These are phyloP conservation scores for Ichneumoninae sp. DNA, from an alignment of 2,888 invertebrate species.

Conservation along the genomic window DNA sequence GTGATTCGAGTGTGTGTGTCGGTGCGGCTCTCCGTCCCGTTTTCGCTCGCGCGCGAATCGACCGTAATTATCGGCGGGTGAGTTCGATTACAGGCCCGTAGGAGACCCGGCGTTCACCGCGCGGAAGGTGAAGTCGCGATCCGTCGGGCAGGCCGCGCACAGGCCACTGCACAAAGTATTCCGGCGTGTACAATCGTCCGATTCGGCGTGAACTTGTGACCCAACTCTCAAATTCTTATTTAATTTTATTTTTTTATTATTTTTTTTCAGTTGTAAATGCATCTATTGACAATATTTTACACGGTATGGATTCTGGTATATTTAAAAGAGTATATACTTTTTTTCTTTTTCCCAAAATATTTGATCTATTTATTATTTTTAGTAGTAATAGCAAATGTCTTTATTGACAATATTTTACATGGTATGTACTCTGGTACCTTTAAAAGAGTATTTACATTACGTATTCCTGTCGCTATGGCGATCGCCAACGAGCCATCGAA, in stretches of 20 bases:
- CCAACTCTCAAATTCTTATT: background rate
- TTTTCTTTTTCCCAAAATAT: no score
- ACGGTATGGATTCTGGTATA: no score
- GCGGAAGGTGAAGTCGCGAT: conserved; percentile 33
- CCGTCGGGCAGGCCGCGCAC: conserved; percentile 17
- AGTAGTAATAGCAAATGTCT: background rate
- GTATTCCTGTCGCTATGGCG: background rate
- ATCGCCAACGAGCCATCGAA: no score
- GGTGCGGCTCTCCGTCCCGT: conserved; percentile 52
- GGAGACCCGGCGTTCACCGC: conserved; percentile 34
- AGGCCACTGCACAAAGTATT: background rate
- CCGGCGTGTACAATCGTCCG: background rate
- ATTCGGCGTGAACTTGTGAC: background rate
- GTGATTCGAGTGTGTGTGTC: conserved; percentile 34
- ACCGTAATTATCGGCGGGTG: conserved; percentile 71
- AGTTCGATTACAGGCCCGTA: conserved; percentile 70
- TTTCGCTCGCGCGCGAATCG: conserved; percentile 58
- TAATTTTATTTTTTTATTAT: background rate
- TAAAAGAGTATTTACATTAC: background rate
- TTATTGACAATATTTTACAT: no score
- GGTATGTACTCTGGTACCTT: background rate
- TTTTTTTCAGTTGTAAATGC: background rate
- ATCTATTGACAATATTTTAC: no score
- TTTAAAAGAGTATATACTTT: no score
- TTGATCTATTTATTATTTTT: no score